Evolutionary conservation across 2,113 vertebrate species (phyloP).

Genomic region (Loxodonta africana): DNA sequence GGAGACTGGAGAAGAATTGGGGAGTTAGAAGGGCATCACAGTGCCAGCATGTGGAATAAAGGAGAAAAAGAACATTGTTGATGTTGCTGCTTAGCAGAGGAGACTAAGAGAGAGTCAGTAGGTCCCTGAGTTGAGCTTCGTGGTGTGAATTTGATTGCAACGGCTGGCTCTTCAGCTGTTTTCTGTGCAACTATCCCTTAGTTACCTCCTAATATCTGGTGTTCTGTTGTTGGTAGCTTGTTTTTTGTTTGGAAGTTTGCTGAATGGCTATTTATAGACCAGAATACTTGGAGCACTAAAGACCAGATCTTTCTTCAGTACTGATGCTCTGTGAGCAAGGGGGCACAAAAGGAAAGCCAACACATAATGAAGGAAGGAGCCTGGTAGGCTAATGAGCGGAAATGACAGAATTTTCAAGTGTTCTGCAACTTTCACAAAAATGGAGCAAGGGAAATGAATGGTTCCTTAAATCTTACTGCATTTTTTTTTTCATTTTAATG

Average conservation of each 20-base stretch:
- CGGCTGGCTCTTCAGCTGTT: background rate
- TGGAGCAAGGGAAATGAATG: background rate
- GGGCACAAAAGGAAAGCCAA: background rate
- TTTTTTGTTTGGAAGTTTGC: background rate
- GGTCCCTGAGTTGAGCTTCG: background rate
- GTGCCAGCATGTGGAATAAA: background rate
- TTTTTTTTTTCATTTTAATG: background rate
- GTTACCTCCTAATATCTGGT: background rate
- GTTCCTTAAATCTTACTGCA: background rate
- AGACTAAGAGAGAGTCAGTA: background rate
- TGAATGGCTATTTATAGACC: background rate
- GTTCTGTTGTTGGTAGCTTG: background rate
- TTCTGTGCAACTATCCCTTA: background rate
- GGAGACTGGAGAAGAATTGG: background rate
- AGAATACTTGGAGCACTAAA: background rate
- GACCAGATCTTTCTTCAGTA: background rate
- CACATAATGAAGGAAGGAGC: background rate
- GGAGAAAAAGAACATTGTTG: background rate
- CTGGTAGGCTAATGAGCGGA: background rate
- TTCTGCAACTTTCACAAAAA: background rate
- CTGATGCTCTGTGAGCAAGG: background rate
- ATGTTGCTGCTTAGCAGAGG: background rate
- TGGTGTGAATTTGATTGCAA: background rate
- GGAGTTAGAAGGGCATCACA: background rate
- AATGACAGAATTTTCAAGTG: background rate